A percentile compares a stretch with the other conserved stretches of the same genome.
phyloP scores from a whole-genome alignment of 2,797 vertebrate genomes.

The Sebastes kiyomatsui region DNA sequence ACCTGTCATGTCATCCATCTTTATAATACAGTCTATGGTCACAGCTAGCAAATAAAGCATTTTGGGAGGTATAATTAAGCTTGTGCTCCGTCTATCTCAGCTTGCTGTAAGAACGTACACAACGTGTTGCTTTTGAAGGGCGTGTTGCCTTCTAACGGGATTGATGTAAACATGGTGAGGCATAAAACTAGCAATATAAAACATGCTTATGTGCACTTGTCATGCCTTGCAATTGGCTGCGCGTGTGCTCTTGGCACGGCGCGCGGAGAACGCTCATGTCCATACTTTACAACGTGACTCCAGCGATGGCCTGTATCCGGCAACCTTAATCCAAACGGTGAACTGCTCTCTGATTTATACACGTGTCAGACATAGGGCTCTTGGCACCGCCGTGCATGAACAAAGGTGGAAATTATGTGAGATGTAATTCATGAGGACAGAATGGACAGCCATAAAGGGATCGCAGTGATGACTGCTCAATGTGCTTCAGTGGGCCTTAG shows the following conservation, averaged over 20 bases:
- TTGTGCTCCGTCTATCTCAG: neutral
- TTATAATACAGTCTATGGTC: neutral
- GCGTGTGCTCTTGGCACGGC: conserved; percentile 31
- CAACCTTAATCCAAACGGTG: conserved; percentile 54
- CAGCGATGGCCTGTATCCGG: conserved; percentile 40
- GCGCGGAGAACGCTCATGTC: conserved; percentile 14
- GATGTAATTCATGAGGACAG: conserved; percentile 70
- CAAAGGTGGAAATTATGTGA: conserved; percentile 69
- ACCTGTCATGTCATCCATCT: neutral
- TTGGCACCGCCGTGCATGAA: conserved; percentile 54
- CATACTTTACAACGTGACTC: conserved; percentile 46
- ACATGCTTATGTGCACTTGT: conserved; percentile 49
- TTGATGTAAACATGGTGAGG: conserved; percentile 48
- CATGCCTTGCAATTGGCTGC: conserved; percentile 31
- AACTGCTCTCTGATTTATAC: conserved; percentile 65
- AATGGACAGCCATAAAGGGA: conserved; percentile 71
- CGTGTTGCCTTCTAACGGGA: conserved; percentile 35
- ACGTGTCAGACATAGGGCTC: conserved; percentile 51
- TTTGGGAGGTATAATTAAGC: conserved; percentile 11
- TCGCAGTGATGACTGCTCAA: conserved; percentile 57
- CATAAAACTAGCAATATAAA: conserved; percentile 57
- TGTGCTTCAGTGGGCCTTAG: conserved; percentile 48
- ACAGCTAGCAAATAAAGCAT: neutral
- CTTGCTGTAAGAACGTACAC: neutral
- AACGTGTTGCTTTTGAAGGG: conserved; percentile 32